Percentiles rank a stretch among this genome's conserved stretches.
These are phyloP conservation scores for Etia nguti DNA, from an alignment of 2,113 vertebrate genomes.

Conservation along the genomic window DNA sequence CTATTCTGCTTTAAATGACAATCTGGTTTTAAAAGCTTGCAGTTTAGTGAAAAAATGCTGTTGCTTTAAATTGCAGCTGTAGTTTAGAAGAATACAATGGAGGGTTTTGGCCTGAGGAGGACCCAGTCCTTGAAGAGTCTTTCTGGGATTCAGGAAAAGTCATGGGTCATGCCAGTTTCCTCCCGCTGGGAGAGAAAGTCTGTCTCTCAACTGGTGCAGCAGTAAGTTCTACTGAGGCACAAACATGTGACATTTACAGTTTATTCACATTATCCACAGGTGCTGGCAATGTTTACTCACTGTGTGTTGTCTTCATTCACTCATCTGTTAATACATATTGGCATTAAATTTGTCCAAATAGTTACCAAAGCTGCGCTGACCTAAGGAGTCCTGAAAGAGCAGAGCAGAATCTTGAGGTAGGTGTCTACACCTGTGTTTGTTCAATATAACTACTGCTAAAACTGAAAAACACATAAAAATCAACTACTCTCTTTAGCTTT, in stretches of 20 bases:
- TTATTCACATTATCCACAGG: neutral
- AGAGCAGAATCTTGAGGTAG: constrained; percentile 66
- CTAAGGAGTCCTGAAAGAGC: constrained; percentile 33
- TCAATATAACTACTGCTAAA: neutral
- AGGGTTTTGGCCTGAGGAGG: constrained; percentile 54
- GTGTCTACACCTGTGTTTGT: neutral
- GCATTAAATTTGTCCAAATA: constrained; percentile 21
- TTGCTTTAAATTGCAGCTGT: neutral
- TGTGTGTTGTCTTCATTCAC: neutral
- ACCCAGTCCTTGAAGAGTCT: constrained; percentile 69
- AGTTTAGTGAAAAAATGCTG: neutral
- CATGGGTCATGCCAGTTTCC: constrained; percentile 35
- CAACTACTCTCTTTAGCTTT: neutral
- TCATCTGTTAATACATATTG: neutral
- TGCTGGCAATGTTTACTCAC: neutral
- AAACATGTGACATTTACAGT: neutral
- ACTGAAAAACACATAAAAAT: neutral
- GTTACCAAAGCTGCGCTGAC: constrained; percentile 76
- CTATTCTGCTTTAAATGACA: neutral
- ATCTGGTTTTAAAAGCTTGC: neutral
- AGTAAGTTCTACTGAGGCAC: constrained; percentile 60
- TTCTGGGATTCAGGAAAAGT: constrained; percentile 40
- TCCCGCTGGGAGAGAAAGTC: constrained; percentile 64
- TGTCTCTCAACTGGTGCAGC: constrained; percentile 77
- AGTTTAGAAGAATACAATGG: constrained; percentile 46